Evolutionary conservation across 1,140 invertebrate genomes (phyloP).

Genomic region (Saccostrea glomerata): DNA sequence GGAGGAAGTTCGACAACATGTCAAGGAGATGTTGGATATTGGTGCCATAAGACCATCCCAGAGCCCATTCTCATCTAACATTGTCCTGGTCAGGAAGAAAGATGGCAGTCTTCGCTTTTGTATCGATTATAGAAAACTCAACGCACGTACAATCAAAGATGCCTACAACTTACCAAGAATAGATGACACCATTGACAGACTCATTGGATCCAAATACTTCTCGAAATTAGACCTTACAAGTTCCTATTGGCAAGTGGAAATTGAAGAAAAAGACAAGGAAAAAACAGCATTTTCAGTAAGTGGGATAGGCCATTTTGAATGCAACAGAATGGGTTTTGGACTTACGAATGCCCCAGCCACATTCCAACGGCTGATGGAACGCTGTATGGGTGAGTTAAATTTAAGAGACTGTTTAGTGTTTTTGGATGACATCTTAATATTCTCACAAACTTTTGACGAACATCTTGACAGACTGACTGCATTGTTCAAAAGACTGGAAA

Average conservation of each 20-base stretch:
- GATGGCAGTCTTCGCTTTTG: constrained; percentile 76
- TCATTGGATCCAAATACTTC: no score
- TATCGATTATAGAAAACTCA: constrained; percentile 44
- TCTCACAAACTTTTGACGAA: constrained; percentile 59
- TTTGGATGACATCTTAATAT: constrained; percentile 70
- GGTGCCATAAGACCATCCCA: constrained; percentile 50
- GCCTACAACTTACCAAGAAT: no score
- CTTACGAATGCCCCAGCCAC: constrained; percentile 46
- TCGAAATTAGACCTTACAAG: no score
- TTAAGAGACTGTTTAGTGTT: constrained; percentile 57
- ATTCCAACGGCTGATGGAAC: constrained; percentile 44
- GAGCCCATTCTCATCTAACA: constrained; percentile 80
- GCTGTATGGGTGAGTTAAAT: no score
- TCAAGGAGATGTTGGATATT: constrained; percentile 57
- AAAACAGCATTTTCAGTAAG: constrained; percentile 43
- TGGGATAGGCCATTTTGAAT: constrained; percentile 42
- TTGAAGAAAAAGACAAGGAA: constrained; percentile 33
- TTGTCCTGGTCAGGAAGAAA: constrained; percentile 79
- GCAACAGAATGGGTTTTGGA: constrained; percentile 44
- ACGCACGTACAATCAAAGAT: constrained; percentile 24
- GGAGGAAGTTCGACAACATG: constrained; percentile 52
- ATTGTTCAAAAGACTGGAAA: constrained; percentile 62
- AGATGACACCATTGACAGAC: no score
- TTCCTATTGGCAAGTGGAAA: constrained; percentile 43
- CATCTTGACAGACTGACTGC: constrained; percentile 59